Evolutionary conservation across 92 coral and sea anemone genomes (phyloP).

Genomic region (Palythoa caribaeorum): DNA sequence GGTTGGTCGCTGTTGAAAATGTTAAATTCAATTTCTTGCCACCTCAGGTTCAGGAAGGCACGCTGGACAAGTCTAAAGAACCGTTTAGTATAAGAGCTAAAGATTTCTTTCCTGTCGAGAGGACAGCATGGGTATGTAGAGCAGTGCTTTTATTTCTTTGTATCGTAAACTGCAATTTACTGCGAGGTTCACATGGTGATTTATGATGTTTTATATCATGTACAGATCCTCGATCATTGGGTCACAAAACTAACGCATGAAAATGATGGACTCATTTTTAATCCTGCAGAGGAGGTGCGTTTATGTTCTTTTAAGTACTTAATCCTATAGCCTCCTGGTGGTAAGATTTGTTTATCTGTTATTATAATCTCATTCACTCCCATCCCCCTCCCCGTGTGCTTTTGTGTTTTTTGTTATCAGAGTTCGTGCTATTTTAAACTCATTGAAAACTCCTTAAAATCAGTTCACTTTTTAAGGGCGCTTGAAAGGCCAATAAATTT

Average conservation of each 20-base stretch:
- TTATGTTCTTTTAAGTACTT: no score
- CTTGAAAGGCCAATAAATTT: no score
- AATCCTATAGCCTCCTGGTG: no score
- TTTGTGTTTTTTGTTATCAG: no score
- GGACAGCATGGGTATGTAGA: conserved; percentile 87
- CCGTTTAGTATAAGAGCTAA: conserved; percentile 96
- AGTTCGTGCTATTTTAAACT: no score
- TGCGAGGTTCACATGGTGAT: not conserved
- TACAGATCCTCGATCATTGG: conserved; percentile 87
- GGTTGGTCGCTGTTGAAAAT: not conserved
- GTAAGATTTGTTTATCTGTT: no score
- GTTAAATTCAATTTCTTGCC: not conserved
- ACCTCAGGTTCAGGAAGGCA: conserved; percentile 65
- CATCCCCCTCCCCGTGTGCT: no score
- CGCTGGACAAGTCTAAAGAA: conserved; percentile 90
- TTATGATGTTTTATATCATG: not conserved
- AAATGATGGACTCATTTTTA: conserved; percentile 95
- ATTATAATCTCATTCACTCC: no score
- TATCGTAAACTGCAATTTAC: not conserved
- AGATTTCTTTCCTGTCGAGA: conserved; percentile 91
- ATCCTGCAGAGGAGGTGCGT: conserved; percentile 91
- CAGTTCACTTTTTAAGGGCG: no score
- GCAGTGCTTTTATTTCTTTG: not conserved
- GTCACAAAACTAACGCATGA: conserved; percentile 89
- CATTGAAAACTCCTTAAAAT: no score